These are phyloP conservation scores for Hanleya hanleyi DNA, from an alignment of 2,888 invertebrate species.

Conservation along the genomic window DNA sequence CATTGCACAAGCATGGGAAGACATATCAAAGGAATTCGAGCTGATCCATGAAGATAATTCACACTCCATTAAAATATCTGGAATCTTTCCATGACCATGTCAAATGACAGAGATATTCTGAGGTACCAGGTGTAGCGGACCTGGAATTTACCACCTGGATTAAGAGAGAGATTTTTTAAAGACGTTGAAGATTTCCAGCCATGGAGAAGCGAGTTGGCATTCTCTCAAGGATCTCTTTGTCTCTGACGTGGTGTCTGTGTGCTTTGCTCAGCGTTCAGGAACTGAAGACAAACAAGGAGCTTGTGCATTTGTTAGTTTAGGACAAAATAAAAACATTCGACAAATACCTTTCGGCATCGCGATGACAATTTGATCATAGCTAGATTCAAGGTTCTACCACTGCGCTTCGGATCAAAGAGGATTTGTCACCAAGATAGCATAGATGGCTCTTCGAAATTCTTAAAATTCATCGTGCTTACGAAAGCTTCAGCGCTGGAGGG, in stretches of 20 bases:
- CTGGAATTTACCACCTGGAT: constrained; percentile 9
- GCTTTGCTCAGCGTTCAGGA: not conserved
- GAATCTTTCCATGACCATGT: not conserved
- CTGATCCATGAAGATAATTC: not conserved
- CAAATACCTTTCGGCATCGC: not conserved
- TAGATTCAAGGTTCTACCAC: constrained; percentile 4
- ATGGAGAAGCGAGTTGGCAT: not conserved
- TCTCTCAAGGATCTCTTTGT: constrained; percentile 6
- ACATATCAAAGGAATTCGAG: not conserved
- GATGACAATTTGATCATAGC: constrained; percentile 5
- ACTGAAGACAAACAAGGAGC: constrained; percentile 4
- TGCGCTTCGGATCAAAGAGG: not conserved
- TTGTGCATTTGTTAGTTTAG: constrained; percentile 11
- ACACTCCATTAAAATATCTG: not conserved
- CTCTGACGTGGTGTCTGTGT: not conserved
- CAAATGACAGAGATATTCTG: not conserved
- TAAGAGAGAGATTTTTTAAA: not conserved
- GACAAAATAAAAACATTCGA: constrained; percentile 12
- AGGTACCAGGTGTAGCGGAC: not conserved
- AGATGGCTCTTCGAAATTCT: not conserved
- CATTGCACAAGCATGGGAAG: not conserved
- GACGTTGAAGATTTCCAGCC: constrained; percentile 1
- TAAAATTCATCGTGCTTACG: not conserved
- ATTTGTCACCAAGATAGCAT: not conserved
- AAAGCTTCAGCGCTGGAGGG: not conserved